Conservation (phyloP, 2,797 vertebrate species). For the Fratercula arctica region DNA sequence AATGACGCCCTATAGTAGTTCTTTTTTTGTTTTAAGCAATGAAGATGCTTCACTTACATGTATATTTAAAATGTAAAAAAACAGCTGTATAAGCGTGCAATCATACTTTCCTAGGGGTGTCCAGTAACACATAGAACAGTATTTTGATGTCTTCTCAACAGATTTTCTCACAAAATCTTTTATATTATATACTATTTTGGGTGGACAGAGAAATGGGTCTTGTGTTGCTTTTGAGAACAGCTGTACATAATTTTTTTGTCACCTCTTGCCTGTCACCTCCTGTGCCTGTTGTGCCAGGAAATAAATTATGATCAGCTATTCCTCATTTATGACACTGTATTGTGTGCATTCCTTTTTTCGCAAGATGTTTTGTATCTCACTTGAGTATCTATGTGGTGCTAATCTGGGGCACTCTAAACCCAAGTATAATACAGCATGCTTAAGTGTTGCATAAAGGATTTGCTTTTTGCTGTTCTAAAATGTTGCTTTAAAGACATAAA, state of each 20-base stretch:
- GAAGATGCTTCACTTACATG: background rate
- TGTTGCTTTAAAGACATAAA: constrained; percentile 19
- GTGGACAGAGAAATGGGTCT: background rate
- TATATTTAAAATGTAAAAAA: background rate
- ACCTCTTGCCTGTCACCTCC: background rate
- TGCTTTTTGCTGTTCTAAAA: constrained; percentile 34
- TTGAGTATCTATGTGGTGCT: background rate
- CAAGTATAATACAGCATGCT: fast-evolving
- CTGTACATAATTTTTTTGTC: fast-evolving
- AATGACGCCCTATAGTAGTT: background rate
- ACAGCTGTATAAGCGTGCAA: background rate
- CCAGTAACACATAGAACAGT: background rate
- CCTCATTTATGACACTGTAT: background rate
- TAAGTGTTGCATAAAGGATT: background rate
- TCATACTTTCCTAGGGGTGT: background rate
- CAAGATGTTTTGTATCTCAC: background rate
- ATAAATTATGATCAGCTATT: background rate
- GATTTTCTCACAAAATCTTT: background rate
- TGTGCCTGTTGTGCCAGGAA: background rate
- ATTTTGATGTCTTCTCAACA: background rate
- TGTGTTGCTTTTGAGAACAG: background rate
- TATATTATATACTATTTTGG: background rate
- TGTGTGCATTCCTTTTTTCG: background rate
- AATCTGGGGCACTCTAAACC: background rate
- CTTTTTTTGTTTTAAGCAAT: background rate